Conservation (phyloP, 2,888 invertebrate species). For the Gastrophysa polygoni region DNA sequence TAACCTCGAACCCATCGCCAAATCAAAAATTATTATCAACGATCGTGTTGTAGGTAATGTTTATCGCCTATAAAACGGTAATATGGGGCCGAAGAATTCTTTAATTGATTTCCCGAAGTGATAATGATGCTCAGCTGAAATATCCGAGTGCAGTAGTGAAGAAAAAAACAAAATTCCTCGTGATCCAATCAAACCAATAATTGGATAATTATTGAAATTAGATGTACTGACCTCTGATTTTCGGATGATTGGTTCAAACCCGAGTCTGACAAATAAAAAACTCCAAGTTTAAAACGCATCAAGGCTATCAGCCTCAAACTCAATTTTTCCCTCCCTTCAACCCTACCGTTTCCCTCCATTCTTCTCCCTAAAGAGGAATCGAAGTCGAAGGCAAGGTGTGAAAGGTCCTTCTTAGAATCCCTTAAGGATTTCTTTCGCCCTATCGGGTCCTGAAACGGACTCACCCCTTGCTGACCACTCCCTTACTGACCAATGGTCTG, state of each 20-base stretch:
- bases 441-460: constrained; percentile 42
- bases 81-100: not conserved
- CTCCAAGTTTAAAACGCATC: too few species aligned
- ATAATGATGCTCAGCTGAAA: not conserved
- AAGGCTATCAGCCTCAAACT: too few species aligned
- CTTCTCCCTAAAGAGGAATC: not conserved
- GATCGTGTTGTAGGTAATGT: too few species aligned
- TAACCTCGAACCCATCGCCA: too few species aligned
- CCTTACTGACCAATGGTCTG: constrained; percentile 54
- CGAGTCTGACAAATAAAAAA: too few species aligned
- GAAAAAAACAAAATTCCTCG: not conserved
- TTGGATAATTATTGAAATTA: not conserved
- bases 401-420: constrained; percentile 22
- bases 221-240: not conserved
- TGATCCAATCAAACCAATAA: not conserved
- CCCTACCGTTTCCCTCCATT: constrained; percentile 13
- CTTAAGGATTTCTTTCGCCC: constrained; percentile 41
- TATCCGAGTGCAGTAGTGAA: not conserved
- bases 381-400: constrained; percentile 12
- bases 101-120: not conserved
- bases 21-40: too few species aligned
- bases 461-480: constrained; percentile 56
- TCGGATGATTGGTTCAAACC: too few species aligned
- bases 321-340: too few species aligned
- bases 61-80: not conserved